A percentile compares a stretch with the other conserved stretches of the same genome.
phyloP scores from a whole-genome alignment of 2,888 invertebrate genomes.

The Xestia rhomboidea region DNA sequence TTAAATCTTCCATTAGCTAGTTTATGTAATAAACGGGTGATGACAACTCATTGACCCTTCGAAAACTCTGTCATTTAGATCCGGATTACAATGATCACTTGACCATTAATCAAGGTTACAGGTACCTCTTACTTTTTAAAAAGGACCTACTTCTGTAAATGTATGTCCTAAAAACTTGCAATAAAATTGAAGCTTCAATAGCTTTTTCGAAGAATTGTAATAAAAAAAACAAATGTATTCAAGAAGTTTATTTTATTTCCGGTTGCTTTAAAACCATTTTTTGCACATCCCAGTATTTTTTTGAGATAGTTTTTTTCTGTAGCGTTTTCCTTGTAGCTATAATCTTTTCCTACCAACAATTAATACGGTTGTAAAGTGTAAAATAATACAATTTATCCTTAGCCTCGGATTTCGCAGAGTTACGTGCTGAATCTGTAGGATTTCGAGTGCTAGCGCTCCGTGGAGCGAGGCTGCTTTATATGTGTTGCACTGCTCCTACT shows the following conservation, averaged over 20 bases:
- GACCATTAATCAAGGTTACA: background rate
- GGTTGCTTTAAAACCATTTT: background rate
- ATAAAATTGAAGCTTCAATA: background rate
- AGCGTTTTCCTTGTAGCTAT: background rate
- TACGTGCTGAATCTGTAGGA: constrained; percentile 79
- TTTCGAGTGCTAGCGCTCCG: constrained; percentile 81
- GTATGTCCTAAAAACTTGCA: background rate
- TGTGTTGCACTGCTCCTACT: constrained; percentile 82
- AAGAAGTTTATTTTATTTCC: background rate
- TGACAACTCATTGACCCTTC: constrained; percentile 11
- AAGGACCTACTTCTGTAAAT: background rate
- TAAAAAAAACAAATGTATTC: background rate
- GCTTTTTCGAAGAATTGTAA: background rate
- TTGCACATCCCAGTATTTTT: background rate
- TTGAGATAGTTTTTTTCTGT: background rate
- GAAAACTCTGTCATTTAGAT: background rate
- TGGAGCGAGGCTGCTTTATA: constrained; percentile 79
- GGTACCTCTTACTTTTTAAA: background rate
- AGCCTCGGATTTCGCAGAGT: constrained; percentile 58
- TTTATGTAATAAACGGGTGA: constrained; percentile 19
- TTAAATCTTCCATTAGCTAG: constrained; percentile 45
- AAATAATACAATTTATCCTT: constrained; percentile 37
- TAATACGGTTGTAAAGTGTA: constrained; percentile 18
- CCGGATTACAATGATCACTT: background rate
- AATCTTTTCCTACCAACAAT: constrained; percentile 5